phyloP scores from a whole-genome alignment of 2,888 invertebrate genomes.

The Cryptocephalus primarius region DNA sequence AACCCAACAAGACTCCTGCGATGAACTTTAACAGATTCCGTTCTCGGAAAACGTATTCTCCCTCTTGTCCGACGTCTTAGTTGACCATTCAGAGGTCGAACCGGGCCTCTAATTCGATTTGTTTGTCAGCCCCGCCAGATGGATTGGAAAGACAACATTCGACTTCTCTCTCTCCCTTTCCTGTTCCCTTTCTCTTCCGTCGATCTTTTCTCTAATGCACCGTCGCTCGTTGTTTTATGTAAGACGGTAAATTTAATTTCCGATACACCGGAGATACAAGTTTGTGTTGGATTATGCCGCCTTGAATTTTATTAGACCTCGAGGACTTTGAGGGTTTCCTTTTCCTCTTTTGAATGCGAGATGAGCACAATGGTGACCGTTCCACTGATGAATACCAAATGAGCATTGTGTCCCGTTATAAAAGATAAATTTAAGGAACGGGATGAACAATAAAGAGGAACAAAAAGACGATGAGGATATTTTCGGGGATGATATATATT shows the following conservation, averaged over 20 bases:
- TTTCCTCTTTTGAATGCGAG: too few relatives aligned
- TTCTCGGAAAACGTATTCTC: too few relatives aligned
- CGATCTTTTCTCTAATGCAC: conserved; percentile 28
- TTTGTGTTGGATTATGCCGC: conserved; percentile 8
- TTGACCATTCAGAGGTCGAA: conserved; percentile 23
- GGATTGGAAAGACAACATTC: conserved; percentile 33
- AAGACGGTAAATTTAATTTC: conserved; percentile 28
- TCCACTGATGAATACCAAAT: too few relatives aligned
- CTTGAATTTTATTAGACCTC: conserved; percentile 1
- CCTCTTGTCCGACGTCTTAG: conserved; percentile 17
- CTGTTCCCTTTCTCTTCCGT: conserved; percentile 24
- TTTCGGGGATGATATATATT: too few relatives aligned
- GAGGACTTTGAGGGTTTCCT: too few relatives aligned
- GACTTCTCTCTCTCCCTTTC: conserved; percentile 11
- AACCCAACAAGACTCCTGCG: too few relatives aligned
- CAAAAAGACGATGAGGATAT: too few relatives aligned
- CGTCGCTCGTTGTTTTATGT: conserved; percentile 27
- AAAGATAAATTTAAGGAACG: too few relatives aligned
- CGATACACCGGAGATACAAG: conserved; percentile 19
- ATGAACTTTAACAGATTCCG: too few relatives aligned
- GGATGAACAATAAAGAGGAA: too few relatives aligned
- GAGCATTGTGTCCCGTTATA: too few relatives aligned
- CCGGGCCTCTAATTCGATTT: conserved; percentile 29
- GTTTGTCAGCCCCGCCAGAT: conserved; percentile 29
- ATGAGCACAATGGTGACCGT: too few relatives aligned